A percentile compares a stretch with the other conserved stretches of the same genome.
These are phyloP conservation scores for Arenaria interpres DNA, from an alignment of 2,113 vertebrate genomes.

Conservation along the genomic window DNA sequence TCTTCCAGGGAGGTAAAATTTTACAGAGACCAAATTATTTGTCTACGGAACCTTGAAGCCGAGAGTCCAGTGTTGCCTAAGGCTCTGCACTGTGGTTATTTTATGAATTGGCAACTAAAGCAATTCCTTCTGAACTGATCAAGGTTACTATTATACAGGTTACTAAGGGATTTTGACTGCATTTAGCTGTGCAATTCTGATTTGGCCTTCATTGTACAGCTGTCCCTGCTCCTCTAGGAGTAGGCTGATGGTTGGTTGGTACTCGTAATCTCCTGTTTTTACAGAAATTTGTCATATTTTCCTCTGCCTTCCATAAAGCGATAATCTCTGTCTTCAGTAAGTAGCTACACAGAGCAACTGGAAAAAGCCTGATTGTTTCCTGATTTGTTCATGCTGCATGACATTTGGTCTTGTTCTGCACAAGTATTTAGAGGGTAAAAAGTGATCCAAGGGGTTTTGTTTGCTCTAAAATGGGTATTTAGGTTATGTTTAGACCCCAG, in stretches of 20 bases:
- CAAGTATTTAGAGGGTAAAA: background rate
- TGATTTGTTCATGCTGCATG: background rate
- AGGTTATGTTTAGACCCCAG: background rate
- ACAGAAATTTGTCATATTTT: background rate
- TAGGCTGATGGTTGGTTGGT: background rate
- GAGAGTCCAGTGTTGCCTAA: background rate
- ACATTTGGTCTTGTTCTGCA: background rate
- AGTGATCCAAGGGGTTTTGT: background rate
- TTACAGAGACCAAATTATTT: background rate
- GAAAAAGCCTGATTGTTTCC: background rate
- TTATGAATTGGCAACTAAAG: background rate
- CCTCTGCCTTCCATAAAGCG: background rate
- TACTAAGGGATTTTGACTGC: background rate
- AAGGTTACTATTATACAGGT: background rate
- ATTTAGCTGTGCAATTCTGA: background rate
- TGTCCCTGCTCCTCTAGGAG: background rate
- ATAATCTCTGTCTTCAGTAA: background rate
- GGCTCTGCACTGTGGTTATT: background rate
- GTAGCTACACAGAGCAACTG: background rate
- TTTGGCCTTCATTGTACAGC: background rate
- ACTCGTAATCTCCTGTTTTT: background rate
- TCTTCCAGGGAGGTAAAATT: background rate
- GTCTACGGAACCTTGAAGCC: background rate
- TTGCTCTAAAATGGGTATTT: background rate
- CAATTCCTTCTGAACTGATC: background rate